Evolutionary conservation across 2,113 vertebrate species (phyloP), one percentile per base, ranked within the genome.

Genomic region (Osmerus mordax): DNA sequence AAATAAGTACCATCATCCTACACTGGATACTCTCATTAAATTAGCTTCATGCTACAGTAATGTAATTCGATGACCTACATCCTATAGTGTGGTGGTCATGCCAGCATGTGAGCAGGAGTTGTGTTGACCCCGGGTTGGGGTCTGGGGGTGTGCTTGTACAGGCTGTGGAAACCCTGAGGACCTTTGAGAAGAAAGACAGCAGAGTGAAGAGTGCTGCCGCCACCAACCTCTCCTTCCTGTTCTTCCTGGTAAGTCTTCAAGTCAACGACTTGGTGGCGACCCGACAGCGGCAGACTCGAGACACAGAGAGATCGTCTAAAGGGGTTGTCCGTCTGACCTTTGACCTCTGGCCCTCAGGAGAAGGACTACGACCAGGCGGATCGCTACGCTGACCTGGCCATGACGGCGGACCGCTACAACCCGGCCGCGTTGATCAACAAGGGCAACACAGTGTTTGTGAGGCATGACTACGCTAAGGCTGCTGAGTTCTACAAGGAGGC

Each of bases 401-500:
- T 99, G 90, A 95, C 77, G 65, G 92, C 96, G 16, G 96, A 99
- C 82, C 94, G 94, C 72, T 99, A 99, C 70, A 99, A 98, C 81
- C 96, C 97, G 0, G 94, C 94, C 56, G 97, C 96, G 1, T 92
- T 99, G 2, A 94, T 93, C 69, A 99, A 99, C 93, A 99, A 99
- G 87, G 97, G 96, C 74, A 99, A 98, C 86, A 94, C 93, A 0
- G 85, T 96, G 79, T 98, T 95, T 83, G 88, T 91, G 81, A 95
- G 85, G 6, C 92, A 93, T 71, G 96, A 99, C 80, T 94, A 88
- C 62, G 96, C 97, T 79, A 99, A 98, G 88, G 95, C 97, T 74
- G 93, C 94, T 19, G 97, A 99, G 80, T 98, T 96, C 84, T 99
- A 94, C 80, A 96, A 95, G 75, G 97, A 99, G 81, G 95, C 97